These are phyloP conservation scores for Mormoops blainvillei DNA, from an alignment of 2,113 vertebrate species.

Conservation along the genomic window DNA sequence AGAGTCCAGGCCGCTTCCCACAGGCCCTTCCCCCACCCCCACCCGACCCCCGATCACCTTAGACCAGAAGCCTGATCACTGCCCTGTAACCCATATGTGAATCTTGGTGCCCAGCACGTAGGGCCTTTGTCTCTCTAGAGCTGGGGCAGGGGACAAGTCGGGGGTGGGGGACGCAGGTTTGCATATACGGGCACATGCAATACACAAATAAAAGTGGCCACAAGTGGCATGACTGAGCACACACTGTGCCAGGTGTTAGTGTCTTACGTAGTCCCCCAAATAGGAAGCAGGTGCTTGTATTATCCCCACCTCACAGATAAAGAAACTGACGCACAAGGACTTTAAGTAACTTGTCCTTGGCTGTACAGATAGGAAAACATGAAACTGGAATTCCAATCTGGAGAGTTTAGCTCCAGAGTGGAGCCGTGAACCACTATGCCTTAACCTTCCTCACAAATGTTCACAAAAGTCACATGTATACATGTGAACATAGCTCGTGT, in stretches of 20 bases:
- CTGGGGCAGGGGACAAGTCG: accelerated
- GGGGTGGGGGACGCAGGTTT: not conserved
- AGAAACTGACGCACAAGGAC: not conserved
- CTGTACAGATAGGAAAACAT: not conserved
- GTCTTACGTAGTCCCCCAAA: not conserved
- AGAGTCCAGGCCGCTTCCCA: not conserved
- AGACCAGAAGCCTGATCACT: not conserved
- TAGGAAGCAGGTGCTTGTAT: not conserved
- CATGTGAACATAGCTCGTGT: accelerated
- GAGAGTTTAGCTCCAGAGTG: not conserved
- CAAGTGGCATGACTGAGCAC: not conserved
- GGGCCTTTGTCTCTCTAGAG: not conserved
- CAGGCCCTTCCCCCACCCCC: not conserved
- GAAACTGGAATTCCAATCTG: not conserved
- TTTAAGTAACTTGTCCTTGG: too few species aligned
- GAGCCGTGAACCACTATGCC: accelerated
- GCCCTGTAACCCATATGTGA: not conserved
- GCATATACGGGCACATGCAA: accelerated
- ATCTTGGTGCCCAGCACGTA: not conserved
- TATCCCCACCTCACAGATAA: not conserved
- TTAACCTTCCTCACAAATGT: not conserved
- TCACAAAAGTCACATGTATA: not conserved
- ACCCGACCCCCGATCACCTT: not conserved
- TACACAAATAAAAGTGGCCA: not conserved
- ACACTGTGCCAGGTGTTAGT: accelerated